phyloP scores from a whole-genome alignment of 2,888 invertebrate genomes.

The Adineta ricciae region DNA sequence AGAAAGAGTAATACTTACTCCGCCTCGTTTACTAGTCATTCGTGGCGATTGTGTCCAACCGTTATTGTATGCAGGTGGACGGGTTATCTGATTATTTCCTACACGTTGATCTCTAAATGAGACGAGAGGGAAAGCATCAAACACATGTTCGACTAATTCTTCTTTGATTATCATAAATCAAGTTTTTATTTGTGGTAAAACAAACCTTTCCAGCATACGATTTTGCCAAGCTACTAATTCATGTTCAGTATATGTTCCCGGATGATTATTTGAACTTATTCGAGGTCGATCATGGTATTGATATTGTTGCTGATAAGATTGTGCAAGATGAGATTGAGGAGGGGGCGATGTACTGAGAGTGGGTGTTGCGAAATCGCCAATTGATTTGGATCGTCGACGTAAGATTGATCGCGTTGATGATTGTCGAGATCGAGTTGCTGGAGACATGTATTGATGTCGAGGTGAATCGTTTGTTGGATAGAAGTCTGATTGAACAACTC shows the following conservation, averaged over 20 bases:
- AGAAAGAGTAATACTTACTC: not conserved
- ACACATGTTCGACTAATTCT: not conserved
- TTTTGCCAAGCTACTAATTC: slow-evolving; percentile 21
- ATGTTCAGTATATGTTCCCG: not conserved
- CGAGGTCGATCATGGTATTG: not conserved
- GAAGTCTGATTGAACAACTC: not conserved
- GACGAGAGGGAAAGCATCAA: not conserved
- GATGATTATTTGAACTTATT: not conserved
- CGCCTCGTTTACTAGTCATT: not conserved
- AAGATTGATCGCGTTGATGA: slow-evolving; percentile 15
- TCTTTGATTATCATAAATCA: not conserved
- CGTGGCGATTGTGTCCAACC: not conserved
- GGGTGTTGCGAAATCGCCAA: not conserved
- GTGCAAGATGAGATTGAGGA: not conserved
- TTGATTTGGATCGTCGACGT: slow-evolving; percentile 17
- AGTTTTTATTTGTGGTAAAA: not conserved
- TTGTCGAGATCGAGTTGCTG: not conserved
- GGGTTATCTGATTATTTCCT: not conserved
- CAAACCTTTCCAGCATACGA: slow-evolving; percentile 16
- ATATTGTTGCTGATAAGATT: not conserved
- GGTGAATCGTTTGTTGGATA: not conserved
- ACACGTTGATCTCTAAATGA: not conserved
- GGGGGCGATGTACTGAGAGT: not conserved
- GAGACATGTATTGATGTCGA: not conserved
- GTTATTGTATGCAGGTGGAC: not conserved